Conservation (phyloP, 37 sponge, comb jelly and placozoan species). For the Lycopodina hypogea region DNA sequence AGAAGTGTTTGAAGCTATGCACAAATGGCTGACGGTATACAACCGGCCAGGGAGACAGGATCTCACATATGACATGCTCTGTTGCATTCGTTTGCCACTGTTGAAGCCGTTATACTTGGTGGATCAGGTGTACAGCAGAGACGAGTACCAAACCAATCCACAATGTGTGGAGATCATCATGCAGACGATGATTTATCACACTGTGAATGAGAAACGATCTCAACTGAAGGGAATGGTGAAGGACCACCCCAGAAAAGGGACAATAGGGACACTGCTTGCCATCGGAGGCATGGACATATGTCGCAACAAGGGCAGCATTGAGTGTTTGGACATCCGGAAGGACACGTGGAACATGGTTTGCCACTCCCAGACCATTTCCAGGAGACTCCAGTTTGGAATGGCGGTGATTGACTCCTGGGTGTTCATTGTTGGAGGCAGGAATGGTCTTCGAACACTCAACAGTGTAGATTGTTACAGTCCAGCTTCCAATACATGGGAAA, state of each 20-base stretch:
- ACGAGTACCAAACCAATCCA: slow-evolving; percentile 19
- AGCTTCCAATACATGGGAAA: slow-evolving; percentile 27
- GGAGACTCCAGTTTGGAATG: slow-evolving; percentile 69
- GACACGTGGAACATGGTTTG: slow-evolving; percentile 42
- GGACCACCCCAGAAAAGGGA: slow-evolving; percentile 34
- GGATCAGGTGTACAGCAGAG: slow-evolving; percentile 46
- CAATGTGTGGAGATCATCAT: slow-evolving; percentile 41
- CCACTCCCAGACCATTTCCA: slow-evolving; percentile 23
- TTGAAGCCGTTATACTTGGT: slow-evolving; percentile 45
- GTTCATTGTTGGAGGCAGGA: slow-evolving; percentile 71
- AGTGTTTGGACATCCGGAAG: slow-evolving; percentile 50
- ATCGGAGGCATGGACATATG: slow-evolving; percentile 67
- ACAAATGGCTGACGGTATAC: slow-evolving; percentile 53
- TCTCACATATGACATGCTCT: slow-evolving; percentile 33
- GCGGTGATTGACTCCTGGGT: slow-evolving; percentile 45
- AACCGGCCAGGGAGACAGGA: slow-evolving; percentile 22
- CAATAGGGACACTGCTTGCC: slow-evolving; percentile 63
- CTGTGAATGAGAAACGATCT: slow-evolving; percentile 30
- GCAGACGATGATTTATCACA: slow-evolving; percentile 59
- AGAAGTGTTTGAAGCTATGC: slow-evolving; percentile 64
- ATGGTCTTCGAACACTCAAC: slow-evolving; percentile 70
- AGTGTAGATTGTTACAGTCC: slow-evolving; percentile 65
- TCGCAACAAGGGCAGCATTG: slow-evolving; percentile 52
- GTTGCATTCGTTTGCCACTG: slow-evolving; percentile 49
- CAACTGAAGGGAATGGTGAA: slow-evolving; percentile 10